Evolutionary conservation across 2,888 invertebrate species (phyloP).

Genomic region (Spialia ferax): DNA sequence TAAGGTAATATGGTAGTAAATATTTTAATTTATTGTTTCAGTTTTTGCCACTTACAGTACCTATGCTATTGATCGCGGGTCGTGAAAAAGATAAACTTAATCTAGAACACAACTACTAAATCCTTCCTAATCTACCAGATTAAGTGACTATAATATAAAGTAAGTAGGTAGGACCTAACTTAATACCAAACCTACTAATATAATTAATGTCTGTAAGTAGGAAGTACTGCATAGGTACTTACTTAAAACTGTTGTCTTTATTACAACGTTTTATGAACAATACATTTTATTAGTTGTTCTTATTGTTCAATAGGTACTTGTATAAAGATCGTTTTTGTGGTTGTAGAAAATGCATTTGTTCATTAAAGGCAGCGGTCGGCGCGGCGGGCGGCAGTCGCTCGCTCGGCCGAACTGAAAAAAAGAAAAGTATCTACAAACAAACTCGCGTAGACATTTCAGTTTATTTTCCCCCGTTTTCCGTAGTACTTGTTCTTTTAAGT

Average conservation of each 20-base stretch:
- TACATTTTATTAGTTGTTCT: not conserved
- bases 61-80: not conserved
- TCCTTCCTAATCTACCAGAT: too few relatives aligned
- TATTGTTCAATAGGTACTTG: not conserved
- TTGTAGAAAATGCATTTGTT: slow-evolving; percentile 17
- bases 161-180: too few relatives aligned
- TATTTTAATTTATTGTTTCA: not conserved
- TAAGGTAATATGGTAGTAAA: not conserved
- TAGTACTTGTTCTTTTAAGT: not conserved
- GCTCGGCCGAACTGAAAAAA: not conserved
- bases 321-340: not conserved
- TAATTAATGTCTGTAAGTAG: too few relatives aligned
- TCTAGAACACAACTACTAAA: not conserved
- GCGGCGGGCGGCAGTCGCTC: not conserved
- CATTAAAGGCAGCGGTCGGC: not conserved
- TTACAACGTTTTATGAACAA: not conserved
- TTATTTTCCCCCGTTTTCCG: not conserved
- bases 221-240: too few relatives aligned
- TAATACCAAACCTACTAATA: too few relatives aligned
- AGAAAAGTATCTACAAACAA: not conserved
- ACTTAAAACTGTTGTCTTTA: too few relatives aligned
- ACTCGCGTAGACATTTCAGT: not conserved
- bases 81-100: slow-evolving; percentile 1
- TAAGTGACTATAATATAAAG: too few relatives aligned
- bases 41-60: not conserved